Conservation (phyloP, 2,113 vertebrate genomes). For the Semicossyphus pulcher region DNA sequence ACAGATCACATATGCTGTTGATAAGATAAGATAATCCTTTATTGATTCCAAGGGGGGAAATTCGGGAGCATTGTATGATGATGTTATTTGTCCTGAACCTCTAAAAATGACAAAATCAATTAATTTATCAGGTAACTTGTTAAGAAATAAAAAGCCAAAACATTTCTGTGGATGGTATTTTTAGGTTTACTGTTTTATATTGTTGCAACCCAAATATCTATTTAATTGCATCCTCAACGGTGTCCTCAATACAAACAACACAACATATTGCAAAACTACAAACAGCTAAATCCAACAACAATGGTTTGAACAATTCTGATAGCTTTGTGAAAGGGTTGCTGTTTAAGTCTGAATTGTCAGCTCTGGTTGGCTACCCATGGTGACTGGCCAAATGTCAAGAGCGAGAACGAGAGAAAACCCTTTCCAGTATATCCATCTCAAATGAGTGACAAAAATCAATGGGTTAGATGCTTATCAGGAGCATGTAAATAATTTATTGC, state of each 20-base stretch:
- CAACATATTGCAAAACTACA: not conserved
- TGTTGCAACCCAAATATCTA: not conserved
- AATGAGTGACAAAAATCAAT: slow-evolving; percentile 81
- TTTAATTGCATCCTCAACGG: not conserved
- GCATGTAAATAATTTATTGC: slow-evolving; percentile 81
- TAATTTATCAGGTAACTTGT: too few species aligned
- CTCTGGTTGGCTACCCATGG: not conserved
- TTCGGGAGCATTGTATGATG: too few species aligned
- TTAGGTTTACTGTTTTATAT: not conserved
- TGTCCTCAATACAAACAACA: not conserved
- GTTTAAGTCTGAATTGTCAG: slow-evolving; percentile 32
- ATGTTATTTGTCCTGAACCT: too few species aligned
- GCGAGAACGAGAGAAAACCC: slow-evolving; percentile 61
- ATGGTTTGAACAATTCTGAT: not conserved
- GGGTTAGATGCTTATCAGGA: slow-evolving; percentile 74
- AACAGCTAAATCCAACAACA: too few species aligned
- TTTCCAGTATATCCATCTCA: slow-evolving; percentile 74
- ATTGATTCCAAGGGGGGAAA: too few species aligned
- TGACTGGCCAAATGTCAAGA: slow-evolving; percentile 55
- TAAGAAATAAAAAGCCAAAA: too few species aligned
- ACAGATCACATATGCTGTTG: too few species aligned
- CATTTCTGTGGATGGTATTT: too few species aligned
- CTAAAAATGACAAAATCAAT: too few species aligned
- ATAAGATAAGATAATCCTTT: too few species aligned
- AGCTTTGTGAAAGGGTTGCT: not conserved